phyloP scores from a whole-genome alignment of 1,140 invertebrate genomes.

The Copidosoma floridanum region DNA sequence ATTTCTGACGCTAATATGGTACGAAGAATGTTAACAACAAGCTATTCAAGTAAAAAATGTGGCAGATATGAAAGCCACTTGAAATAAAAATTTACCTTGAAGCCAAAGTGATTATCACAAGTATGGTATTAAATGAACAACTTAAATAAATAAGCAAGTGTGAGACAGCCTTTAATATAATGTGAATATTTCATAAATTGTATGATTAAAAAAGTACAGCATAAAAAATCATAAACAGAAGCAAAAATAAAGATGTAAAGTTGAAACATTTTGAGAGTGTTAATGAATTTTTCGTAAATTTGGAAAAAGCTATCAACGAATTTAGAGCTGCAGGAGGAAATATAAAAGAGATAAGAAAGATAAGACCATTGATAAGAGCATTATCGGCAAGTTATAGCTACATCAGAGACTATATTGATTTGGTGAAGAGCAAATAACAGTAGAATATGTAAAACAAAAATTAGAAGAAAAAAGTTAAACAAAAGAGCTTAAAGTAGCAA shows the following conservation, averaged over 20 bases:
- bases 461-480: conserved; percentile 37
- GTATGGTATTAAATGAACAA: conserved; percentile 27
- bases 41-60: background rate
- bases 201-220: conserved; percentile 28
- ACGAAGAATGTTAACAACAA: conserved; percentile 15
- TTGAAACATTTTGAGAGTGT: conserved; percentile 32
- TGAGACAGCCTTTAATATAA: conserved; percentile 6
- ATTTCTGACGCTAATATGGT: conserved; percentile 16
- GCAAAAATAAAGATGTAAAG: conserved; percentile 28
- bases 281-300: conserved; percentile 43
- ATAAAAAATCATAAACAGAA: conserved; percentile 28
- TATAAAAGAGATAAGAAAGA: conserved; percentile 42
- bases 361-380: conserved; percentile 44
- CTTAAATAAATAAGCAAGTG: conserved; percentile 22
- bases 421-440: conserved; percentile 44
- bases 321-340: conserved; percentile 40
- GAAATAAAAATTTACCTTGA: conserved; percentile 23
- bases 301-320: conserved; percentile 43
- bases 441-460: conserved; percentile 48
- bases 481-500: too few species aligned
- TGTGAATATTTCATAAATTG: conserved; percentile 22
- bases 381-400: too few species aligned
- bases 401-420: too few species aligned
- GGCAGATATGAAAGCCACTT: conserved; percentile 6
- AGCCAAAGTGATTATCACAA: conserved; percentile 25